Evolutionary conservation across 2,888 invertebrate species (phyloP).

Genomic region (Fissipunctia ypsillon): DNA sequence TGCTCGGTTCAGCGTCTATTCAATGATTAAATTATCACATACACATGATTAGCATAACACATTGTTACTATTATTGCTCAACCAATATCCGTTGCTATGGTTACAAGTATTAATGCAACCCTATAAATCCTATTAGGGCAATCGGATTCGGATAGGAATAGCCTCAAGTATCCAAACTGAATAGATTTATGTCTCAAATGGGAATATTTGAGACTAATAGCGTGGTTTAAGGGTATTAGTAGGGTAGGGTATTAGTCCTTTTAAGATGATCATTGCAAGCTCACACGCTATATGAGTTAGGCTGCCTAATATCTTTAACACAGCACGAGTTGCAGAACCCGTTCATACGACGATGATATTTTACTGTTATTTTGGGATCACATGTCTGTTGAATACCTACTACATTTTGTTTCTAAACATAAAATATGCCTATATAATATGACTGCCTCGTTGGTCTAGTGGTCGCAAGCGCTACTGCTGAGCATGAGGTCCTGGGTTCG

Average conservation of each 20-base stretch:
- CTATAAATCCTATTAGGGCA: slow-evolving; percentile 48
- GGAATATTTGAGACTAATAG: slow-evolving; percentile 10
- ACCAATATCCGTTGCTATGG: slow-evolving; percentile 10
- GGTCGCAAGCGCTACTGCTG: too few relatives aligned
- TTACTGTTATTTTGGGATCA: too few relatives aligned
- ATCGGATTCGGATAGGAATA: slow-evolving; percentile 27
- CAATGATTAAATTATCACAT: slow-evolving; percentile 34
- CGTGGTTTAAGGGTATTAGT: not conserved
- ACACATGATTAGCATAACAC: slow-evolving; percentile 37
- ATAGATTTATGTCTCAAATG: slow-evolving; percentile 47
- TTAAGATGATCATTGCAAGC: not conserved
- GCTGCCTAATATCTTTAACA: too few relatives aligned
- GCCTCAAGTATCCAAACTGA: slow-evolving; percentile 20
- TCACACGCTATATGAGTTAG: not conserved
- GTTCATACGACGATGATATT: not conserved
- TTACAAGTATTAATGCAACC: slow-evolving; percentile 11
- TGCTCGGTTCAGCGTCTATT: not conserved
- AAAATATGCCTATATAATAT: too few relatives aligned
- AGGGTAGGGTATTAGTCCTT: not conserved
- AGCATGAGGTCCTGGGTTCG: too few relatives aligned
- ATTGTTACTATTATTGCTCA: slow-evolving; percentile 23
- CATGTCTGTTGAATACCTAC: too few relatives aligned
- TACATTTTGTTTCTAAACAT: too few relatives aligned
- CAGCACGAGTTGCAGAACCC: too few relatives aligned
- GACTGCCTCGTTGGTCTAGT: too few relatives aligned